phyloP scores from a whole-genome alignment of 2,888 invertebrate species.

The Plebejus argus region DNA sequence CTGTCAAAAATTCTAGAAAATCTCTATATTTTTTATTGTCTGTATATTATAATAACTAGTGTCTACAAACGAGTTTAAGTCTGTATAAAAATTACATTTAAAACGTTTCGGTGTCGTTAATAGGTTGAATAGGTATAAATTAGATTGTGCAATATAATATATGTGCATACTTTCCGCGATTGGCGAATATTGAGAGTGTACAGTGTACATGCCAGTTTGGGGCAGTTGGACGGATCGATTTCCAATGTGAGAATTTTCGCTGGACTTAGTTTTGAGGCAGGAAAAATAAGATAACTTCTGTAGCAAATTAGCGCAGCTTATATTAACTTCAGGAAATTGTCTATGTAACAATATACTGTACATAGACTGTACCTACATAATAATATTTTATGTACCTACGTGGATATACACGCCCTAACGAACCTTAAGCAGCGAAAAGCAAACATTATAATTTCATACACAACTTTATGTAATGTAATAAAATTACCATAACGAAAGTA shows the following conservation, averaged over 20 bases:
- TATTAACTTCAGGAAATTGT: neutral
- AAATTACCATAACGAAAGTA: slow-evolving; percentile 23
- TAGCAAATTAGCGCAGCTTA: neutral
- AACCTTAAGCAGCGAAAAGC: neutral
- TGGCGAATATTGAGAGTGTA: neutral
- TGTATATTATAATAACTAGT: no score
- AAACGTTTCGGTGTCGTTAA: neutral
- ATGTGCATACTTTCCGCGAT: neutral
- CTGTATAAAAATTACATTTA: no score
- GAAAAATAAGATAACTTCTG: no score
- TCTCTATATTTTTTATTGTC: no score
- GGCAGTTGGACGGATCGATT: neutral
- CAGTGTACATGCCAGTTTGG: neutral
- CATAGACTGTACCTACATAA: neutral
- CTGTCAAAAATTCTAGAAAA: no score
- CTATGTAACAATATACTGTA: neutral
- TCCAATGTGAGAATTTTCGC: no score
- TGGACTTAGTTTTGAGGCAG: no score
- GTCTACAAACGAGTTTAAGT: no score
- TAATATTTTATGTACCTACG: neutral
- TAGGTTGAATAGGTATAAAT: neutral
- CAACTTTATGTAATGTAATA: slow-evolving; percentile 14
- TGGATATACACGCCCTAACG: neutral
- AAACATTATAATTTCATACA: slow-evolving; percentile 5
- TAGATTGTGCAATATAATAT: no score